Evolutionary conservation across 2,888 invertebrate genomes (phyloP).

Genomic region (Lasioglossum calceatum): DNA sequence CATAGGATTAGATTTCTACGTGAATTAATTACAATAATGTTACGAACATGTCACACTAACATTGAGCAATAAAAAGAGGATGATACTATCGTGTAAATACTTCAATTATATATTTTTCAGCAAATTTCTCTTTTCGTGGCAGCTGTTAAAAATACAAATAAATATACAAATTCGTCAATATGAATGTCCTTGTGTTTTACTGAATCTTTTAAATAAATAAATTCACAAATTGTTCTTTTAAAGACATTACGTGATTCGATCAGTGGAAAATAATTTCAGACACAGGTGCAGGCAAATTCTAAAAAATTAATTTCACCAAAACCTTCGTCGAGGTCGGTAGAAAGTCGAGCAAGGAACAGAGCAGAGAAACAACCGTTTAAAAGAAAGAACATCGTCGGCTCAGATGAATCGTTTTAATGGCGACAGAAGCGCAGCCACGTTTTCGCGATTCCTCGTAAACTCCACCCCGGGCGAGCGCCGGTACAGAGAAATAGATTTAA

Average conservation of each 20-base stretch:
- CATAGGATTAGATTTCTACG: not conserved
- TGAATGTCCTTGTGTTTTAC: too few species aligned
- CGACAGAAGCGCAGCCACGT: not conserved
- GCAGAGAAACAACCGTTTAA: not conserved
- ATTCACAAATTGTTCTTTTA: not conserved
- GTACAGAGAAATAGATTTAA: slow-evolving; percentile 48
- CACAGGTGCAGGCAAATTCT: not conserved
- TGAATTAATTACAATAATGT: not conserved
- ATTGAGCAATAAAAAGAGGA: too few species aligned
- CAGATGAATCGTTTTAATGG: slow-evolving; percentile 4
- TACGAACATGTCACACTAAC: too few species aligned
- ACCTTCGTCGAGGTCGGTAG: not conserved
- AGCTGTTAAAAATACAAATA: not conserved
- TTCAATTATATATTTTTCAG: not conserved
- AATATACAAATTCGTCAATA: too few species aligned
- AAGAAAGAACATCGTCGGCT: not conserved
- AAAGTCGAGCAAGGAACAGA: not conserved
- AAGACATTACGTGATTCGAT: not conserved
- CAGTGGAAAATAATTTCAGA: not conserved
- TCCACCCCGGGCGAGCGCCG: not conserved
- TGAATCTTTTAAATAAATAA: not conserved
- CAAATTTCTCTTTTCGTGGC: not conserved
- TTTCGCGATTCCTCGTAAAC: slow-evolving; percentile 31
- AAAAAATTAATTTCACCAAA: not conserved
- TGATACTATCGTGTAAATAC: not conserved